Evolutionary conservation across 2,113 vertebrate species (phyloP).

Genomic region (Cercopithecus mona): DNA sequence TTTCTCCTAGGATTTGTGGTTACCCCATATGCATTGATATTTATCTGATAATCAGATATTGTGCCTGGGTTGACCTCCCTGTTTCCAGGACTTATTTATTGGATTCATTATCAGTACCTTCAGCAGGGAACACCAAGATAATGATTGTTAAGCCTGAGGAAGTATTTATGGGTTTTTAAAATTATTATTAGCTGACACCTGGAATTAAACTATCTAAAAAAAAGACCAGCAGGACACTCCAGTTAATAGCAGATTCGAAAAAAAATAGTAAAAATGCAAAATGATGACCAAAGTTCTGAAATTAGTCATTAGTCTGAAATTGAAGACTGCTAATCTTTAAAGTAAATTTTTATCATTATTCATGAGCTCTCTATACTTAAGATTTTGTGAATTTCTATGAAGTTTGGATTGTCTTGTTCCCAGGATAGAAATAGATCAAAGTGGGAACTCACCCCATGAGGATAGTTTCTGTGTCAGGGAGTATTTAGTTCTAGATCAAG

Average conservation of each 20-base stretch:
- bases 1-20: neutral
- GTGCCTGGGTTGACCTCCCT: neutral
- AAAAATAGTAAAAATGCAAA: neutral
- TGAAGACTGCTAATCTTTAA: neutral
- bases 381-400: neutral
- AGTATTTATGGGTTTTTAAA: neutral
- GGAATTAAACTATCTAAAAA: neutral
- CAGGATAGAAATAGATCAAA: neutral
- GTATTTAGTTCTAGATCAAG: neutral
- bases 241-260: neutral
- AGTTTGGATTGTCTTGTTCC: neutral
- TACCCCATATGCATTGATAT: neutral
- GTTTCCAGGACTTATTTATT: neutral
- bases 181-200: neutral
- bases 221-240: neutral
- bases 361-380: neutral
- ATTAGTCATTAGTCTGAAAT: neutral
- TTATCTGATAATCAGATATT: slow-evolving; percentile 14
- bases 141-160: neutral
- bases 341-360: neutral
- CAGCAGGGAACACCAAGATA: neutral
- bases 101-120: neutral
- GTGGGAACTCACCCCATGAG: neutral
- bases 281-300: neutral
- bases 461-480: neutral